Conservation (phyloP, 2,797 vertebrate species). For the Nasua narica region DNA sequence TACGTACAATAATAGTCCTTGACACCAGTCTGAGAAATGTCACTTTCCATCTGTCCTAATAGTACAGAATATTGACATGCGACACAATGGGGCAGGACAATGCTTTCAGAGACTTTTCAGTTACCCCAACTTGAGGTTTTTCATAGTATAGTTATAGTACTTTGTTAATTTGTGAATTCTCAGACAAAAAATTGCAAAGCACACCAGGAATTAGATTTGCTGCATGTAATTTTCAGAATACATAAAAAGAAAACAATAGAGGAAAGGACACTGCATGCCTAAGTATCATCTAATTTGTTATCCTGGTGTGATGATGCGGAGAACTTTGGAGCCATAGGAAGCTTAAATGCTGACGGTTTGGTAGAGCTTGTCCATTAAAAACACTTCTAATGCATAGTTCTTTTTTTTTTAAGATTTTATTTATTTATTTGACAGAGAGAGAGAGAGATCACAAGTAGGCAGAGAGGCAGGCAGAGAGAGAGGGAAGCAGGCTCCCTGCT, state of each 20-base stretch:
- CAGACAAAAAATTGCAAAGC: not conserved
- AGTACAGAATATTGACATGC: not conserved
- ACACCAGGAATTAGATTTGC: not conserved
- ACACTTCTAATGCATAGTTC: not conserved
- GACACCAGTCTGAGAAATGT: not conserved
- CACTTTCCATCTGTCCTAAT: not conserved
- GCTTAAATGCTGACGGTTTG: not conserved
- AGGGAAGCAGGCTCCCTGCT: too few species aligned
- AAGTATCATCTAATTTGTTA: not conserved
- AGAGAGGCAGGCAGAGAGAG: too few species aligned
- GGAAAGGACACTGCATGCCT: not conserved
- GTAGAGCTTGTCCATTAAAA: not conserved
- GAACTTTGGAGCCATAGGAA: not conserved
- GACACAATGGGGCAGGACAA: too few species aligned
- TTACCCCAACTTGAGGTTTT: not conserved
- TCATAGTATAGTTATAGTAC: not conserved
- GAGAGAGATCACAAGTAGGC: too few species aligned
- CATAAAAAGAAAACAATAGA: not conserved
- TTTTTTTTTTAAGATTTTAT: too few species aligned
- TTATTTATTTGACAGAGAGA: too few species aligned
- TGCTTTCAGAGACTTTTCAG: not conserved
- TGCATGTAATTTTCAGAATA: not conserved
- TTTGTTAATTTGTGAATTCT: not conserved
- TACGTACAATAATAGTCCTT: not conserved
- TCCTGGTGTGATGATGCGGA: not conserved